Conservation (phyloP, 1,140 invertebrate genomes). For the Lepidotrigona ventralis region DNA sequence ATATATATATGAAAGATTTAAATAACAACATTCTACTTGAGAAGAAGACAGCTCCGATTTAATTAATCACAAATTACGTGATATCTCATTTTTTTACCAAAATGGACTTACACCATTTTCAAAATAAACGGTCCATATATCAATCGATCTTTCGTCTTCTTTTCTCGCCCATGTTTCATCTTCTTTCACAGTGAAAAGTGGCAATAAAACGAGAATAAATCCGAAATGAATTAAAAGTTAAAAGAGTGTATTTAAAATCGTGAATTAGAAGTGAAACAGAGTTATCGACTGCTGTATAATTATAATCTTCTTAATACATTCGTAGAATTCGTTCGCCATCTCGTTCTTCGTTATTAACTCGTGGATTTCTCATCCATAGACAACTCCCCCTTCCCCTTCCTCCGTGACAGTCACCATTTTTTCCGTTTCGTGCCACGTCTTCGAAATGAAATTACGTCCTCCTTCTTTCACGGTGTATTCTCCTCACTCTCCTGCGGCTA, state of each 20-base stretch:
- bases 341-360: neutral
- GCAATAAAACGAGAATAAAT: neutral
- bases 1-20: no score
- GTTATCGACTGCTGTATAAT: no score
- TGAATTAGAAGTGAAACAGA: neutral
- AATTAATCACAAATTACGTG: no score
- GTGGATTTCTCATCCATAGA: neutral
- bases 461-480: neutral
- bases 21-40: no score
- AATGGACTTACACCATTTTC: no score
- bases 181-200: neutral
- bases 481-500: neutral
- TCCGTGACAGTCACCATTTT: neutral
- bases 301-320: neutral
- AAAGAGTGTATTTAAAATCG: no score
- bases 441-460: constrained; percentile 28
- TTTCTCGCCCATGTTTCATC: no score
- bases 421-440: neutral
- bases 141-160: neutral
- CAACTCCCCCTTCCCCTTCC: no score
- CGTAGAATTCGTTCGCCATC: neutral
- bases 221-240: neutral
- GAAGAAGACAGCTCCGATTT: no score
- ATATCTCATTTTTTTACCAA: no score
- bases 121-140: no score